phyloP scores from a whole-genome alignment of 2,888 invertebrate species.

The Neoascia interrupta region DNA sequence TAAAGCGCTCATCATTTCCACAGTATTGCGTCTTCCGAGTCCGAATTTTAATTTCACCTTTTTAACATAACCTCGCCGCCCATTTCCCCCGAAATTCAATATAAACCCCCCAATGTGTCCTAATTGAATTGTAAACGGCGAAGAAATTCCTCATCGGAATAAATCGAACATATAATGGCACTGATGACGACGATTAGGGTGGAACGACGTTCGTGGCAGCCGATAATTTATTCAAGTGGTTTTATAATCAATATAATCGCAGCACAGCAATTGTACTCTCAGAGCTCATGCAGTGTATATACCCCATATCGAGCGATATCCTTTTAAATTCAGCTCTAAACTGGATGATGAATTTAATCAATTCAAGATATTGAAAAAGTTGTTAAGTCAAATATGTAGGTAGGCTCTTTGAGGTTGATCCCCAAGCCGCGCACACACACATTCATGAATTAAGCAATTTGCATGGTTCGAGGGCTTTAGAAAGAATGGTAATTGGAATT shows the following conservation, averaged over 20 bases:
- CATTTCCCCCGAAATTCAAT: conserved; percentile 41
- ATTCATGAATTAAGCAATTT: too few relatives aligned
- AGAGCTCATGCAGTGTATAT: conserved; percentile 19
- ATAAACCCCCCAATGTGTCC: conserved; percentile 53
- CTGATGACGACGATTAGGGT: conserved; percentile 55
- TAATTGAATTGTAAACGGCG: conserved; percentile 54
- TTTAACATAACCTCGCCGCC: conserved; percentile 37
- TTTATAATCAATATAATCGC: conserved; percentile 57
- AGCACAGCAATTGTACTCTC: conserved; percentile 41
- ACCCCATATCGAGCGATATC: conserved; percentile 36
- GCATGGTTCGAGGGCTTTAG: too few relatives aligned
- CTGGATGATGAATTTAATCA: too few relatives aligned
- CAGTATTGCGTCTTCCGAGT: conserved; percentile 28
- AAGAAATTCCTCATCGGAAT: conserved; percentile 47
- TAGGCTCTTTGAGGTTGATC: too few relatives aligned
- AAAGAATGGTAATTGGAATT: too few relatives aligned
- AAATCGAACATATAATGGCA: conserved; percentile 55
- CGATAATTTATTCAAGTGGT: conserved; percentile 64
- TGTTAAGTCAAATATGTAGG: too few relatives aligned
- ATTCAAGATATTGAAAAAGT: too few relatives aligned
- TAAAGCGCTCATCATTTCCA: too few relatives aligned
- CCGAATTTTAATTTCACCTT: conserved; percentile 47
- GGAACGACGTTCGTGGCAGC: conserved; percentile 47
- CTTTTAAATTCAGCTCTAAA: conserved; percentile 23
- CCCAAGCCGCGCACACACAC: too few relatives aligned